A percentile compares a stretch with the other conserved stretches of the same genome.
These are phyloP conservation scores for Pampus argenteus DNA, from an alignment of 2,797 vertebrate species.

Conservation along the genomic window DNA sequence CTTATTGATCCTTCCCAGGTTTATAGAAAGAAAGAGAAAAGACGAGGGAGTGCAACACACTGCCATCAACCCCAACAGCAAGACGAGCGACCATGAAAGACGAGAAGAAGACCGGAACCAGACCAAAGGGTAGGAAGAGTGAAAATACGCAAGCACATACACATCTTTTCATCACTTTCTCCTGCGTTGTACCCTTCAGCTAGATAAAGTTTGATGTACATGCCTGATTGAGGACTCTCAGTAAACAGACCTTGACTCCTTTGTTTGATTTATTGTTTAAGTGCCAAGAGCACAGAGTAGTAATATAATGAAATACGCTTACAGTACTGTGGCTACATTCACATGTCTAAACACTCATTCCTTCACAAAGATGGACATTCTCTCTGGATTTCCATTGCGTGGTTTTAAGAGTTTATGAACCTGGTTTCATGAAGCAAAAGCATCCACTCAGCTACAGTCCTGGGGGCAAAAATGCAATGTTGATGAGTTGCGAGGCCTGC, in stretches of 20 bases:
- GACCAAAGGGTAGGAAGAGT: slow-evolving; percentile 19
- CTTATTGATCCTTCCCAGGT: slow-evolving; percentile 80
- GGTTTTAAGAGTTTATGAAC: not conserved
- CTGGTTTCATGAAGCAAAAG: not conserved
- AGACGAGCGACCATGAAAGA: slow-evolving; percentile 46
- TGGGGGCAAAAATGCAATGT: slow-evolving; percentile 7
- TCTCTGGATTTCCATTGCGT: not conserved
- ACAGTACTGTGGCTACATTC: not conserved
- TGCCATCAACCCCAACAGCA: slow-evolving; percentile 9
- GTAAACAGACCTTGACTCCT: slow-evolving; percentile 5
- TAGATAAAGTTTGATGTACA: slow-evolving; percentile 9
- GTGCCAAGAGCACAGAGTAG: not conserved
- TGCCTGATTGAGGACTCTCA: not conserved
- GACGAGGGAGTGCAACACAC: slow-evolving; percentile 43
- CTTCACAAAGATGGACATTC: not conserved
- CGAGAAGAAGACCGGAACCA: slow-evolving; percentile 26
- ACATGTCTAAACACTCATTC: not conserved
- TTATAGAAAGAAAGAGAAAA: slow-evolving; percentile 64
- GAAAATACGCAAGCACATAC: slow-evolving; percentile 8
- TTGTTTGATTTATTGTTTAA: not conserved
- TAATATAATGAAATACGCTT: not conserved
- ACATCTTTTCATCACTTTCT: not conserved
- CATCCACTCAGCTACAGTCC: not conserved
- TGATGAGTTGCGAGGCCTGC: slow-evolving; percentile 3
- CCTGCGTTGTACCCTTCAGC: not conserved